Percentiles rank a stretch among this genome's conserved stretches.
These are phyloP conservation scores for Eupithecia subumbrata DNA, from an alignment of 2,888 invertebrate species.

Conservation along the genomic window DNA sequence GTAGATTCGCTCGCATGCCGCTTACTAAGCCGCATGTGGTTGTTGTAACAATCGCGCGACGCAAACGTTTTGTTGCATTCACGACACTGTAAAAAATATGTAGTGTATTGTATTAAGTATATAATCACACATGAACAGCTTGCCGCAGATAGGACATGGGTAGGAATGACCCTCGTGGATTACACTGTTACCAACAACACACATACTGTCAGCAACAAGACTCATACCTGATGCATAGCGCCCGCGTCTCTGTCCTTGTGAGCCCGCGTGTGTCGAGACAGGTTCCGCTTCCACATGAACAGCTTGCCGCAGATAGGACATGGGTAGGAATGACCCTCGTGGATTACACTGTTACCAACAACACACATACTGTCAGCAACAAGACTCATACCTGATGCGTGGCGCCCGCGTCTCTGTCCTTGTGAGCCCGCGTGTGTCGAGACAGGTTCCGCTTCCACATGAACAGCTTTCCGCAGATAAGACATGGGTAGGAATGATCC, in stretches of 20 bases:
- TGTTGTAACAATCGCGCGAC: constrained; percentile 72
- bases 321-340: constrained; percentile 72
- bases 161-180: no score
- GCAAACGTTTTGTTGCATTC: constrained; percentile 72
- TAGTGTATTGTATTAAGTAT: no score
- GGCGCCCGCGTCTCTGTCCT: no score
- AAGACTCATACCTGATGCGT: no score
- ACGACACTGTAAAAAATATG: constrained; percentile 54
- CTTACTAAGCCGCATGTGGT: constrained; percentile 76
- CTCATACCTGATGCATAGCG: constrained; percentile 52
- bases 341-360: constrained; percentile 63
- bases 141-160: no score
- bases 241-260: constrained; percentile 69
- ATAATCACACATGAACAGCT: no score
- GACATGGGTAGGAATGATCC: no score
- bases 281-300: constrained; percentile 78
- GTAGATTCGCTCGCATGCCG: constrained; percentile 66
- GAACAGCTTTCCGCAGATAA: no score
- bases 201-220: no score
- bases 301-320: constrained; percentile 75
- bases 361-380: no score
- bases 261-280: constrained; percentile 71
- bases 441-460: constrained; percentile 63
- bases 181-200: no score
- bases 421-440: no score